Evolutionary conservation across 2,113 vertebrate genomes (phyloP).

Genomic region (Puffinus mauretanicus): DNA sequence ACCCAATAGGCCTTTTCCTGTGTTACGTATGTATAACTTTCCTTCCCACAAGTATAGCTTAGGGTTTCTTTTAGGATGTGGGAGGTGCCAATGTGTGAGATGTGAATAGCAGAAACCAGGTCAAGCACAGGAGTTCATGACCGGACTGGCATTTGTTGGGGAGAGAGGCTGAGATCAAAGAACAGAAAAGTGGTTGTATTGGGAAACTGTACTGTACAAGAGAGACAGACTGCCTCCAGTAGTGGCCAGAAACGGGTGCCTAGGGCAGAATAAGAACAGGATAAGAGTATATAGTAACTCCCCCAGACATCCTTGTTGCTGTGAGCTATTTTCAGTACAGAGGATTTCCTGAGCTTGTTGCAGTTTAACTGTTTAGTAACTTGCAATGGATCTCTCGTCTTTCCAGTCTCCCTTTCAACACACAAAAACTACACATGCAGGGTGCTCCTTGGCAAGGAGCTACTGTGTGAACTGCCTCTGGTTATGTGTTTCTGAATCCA

Average conservation of each 20-base stretch:
- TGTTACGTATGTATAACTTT: neutral
- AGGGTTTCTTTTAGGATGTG: constrained; percentile 1
- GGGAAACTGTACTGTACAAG: neutral
- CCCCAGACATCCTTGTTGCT: neutral
- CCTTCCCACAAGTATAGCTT: neutral
- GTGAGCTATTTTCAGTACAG: constrained; percentile 18
- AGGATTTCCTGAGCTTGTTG: constrained; percentile 43
- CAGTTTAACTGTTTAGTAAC: constrained; percentile 10
- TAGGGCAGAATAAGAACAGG: neutral
- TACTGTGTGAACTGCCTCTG: neutral
- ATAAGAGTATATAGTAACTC: neutral
- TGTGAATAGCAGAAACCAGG: neutral
- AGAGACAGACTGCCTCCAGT: neutral
- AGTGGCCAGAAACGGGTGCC: neutral
- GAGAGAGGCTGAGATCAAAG: neutral
- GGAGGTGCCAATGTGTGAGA: neutral
- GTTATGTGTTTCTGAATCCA: neutral
- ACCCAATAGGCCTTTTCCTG: neutral
- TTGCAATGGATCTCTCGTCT: neutral
- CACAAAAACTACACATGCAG: neutral
- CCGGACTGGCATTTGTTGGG: neutral
- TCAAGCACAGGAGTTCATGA: neutral
- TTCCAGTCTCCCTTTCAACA: neutral
- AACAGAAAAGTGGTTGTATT: neutral
- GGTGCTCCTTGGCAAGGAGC: neutral